These are phyloP conservation scores for Hydrozoanthus tunicans DNA, from an alignment of 64 coral and sea anemone genomes.

Conservation along the genomic window DNA sequence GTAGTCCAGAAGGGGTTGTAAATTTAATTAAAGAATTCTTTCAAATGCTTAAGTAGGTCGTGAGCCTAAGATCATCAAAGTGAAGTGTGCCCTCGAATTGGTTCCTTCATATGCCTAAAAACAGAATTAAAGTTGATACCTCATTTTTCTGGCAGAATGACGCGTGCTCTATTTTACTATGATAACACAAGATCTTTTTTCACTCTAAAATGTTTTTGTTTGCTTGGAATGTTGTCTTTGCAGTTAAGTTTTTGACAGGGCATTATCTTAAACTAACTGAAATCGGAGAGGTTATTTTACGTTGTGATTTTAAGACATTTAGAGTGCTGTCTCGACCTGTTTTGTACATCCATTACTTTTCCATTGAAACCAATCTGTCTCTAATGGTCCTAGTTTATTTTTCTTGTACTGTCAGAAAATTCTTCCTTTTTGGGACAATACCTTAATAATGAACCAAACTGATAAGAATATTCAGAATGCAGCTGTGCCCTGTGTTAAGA, in stretches of 20 bases:
- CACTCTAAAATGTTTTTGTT: slow-evolving; percentile 99
- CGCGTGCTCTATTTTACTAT: slow-evolving; percentile 52
- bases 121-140: slow-evolving; percentile 23
- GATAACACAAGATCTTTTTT: slow-evolving; percentile 94
- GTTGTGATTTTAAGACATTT: slow-evolving; percentile 95
- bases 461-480: slow-evolving; percentile 63
- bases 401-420: slow-evolving; percentile 42
- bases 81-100: slow-evolving; percentile 74
- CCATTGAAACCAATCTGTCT: slow-evolving; percentile 74
- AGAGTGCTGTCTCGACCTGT: slow-evolving; percentile 80
- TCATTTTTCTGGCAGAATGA: slow-evolving; percentile 14
- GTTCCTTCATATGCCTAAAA: slow-evolving; percentile 40
- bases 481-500: slow-evolving; percentile 37
- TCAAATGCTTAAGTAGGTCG: slow-evolving; percentile 98
- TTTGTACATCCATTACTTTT: slow-evolving; percentile 66
- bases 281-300: slow-evolving; percentile 96
- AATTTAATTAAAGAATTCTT: slow-evolving; percentile 99
- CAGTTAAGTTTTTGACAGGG: slow-evolving; percentile 94
- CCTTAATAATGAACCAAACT: slow-evolving; percentile 22
- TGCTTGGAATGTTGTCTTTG: slow-evolving; percentile 98
- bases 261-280: slow-evolving; percentile 94
- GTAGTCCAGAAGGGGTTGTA: slow-evolving; percentile 38
- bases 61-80: slow-evolving; percentile 83
- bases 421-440: slow-evolving; percentile 50
- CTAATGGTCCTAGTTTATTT: slow-evolving; percentile 38